Base-by-base conservation (phyloP, 2,888 invertebrate genomes). In the Zygothrica quintamaculata region DNA sequence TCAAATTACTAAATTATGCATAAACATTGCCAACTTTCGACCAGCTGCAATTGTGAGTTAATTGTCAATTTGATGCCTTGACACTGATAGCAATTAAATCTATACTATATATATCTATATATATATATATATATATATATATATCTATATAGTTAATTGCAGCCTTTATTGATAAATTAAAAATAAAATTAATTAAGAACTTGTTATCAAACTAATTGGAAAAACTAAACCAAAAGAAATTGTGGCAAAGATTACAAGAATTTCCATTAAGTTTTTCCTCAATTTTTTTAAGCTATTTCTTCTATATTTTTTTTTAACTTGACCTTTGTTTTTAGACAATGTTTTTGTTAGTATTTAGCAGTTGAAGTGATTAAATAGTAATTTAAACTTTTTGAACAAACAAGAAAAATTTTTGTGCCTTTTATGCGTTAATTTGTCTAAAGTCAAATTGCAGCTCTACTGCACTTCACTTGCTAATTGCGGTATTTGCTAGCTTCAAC, bases 1-100 rank as follows among this genome's bases (percentile, higher is more conserved):
- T 25, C 40, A 36, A 40, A 12, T 42, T 47, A 33, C 43, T 34
- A 37, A 22, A 71, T 69, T 55, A 64, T 37, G 47, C 43, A 13
- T 36, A 26, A 44, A 33, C 47, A 33, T 11, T 37, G 33, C n/a
- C 34, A 42, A 3, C 13, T 16, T 25, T 26, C 29, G 9, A 16
- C 11, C 29, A 39, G 33, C 18, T 53, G 29, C 53, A 12, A 15
- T 15, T 36, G n/a, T 8, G 29, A 5, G n/a, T 29, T 8, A 29
- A 29, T 5, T 9, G n/a, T 29, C 2, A 9, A 5, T 29, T 29
- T 29, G n/a, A 29, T 29, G 29, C 7, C 7, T 5, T n/a, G 9
- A 31, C 31, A 8, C 31, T 5, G 18, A 22, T 3, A 22, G 18
- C 18, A 22, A 22, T 22, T 22, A 22, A 22, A 22, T n/a, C n/a